phyloP scores from a whole-genome alignment of 1,140 invertebrate species.

The Venustaconcha ellipsiformis region DNA sequence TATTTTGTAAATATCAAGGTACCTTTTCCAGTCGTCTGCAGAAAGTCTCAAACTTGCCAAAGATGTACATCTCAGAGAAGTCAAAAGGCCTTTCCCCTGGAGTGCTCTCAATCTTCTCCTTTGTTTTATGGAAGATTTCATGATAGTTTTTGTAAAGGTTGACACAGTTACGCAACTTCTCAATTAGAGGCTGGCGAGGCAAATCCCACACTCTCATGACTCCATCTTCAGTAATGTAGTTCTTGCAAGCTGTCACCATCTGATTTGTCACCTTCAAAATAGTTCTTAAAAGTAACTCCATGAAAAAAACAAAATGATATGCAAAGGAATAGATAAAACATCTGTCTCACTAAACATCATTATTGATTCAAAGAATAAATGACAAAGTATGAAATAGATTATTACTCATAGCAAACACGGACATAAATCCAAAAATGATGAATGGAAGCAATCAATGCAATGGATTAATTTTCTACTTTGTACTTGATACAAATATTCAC shows the following conservation, averaged over 20 bases:
- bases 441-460: no score
- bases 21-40: constrained; percentile 84
- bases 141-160: constrained; percentile 82
- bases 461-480: no score
- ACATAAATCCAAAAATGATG: no score
- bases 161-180: constrained; percentile 87
- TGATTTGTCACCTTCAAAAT: constrained; percentile 88
- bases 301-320: no score
- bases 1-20: constrained; percentile 3
- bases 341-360: no score
- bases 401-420: no score
- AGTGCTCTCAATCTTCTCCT: constrained; percentile 68
- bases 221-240: constrained; percentile 87
- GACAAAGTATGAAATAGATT: no score
- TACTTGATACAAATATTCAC: no score
- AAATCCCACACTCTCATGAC: constrained; percentile 90
- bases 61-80: constrained; percentile 95
- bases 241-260: constrained; percentile 94
- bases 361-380: no score
- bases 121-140: constrained; percentile 62
- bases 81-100: constrained; percentile 80
- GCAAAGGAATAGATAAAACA: no score
- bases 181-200: constrained; percentile 77
- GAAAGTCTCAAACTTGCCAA: constrained; percentile 94
- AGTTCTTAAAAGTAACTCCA: not conserved